Conservation (phyloP, 2,888 invertebrate species). For the Thereva unica region DNA sequence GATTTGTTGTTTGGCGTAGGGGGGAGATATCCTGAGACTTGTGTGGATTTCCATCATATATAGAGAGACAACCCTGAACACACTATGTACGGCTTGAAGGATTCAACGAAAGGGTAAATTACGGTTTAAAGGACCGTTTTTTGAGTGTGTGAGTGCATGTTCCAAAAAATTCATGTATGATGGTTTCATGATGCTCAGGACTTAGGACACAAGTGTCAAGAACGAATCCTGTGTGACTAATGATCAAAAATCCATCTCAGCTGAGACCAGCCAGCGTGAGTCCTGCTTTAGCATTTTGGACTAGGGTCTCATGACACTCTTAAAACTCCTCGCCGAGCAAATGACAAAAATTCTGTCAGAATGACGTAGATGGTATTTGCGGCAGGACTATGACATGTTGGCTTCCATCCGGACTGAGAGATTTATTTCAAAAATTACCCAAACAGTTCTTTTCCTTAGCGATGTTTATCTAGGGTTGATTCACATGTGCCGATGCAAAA, state of each 20-base stretch:
- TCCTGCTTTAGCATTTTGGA: neutral
- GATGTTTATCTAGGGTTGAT: too few species aligned
- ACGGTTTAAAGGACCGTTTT: too few species aligned
- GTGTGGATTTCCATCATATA: too few species aligned
- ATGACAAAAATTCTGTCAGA: constrained; percentile 19
- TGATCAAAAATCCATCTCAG: constrained; percentile 6
- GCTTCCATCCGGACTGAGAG: neutral
- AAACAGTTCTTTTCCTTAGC: neutral
- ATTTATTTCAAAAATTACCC: constrained; percentile 3
- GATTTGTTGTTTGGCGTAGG: neutral
- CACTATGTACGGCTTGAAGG: too few species aligned
- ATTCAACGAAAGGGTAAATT: too few species aligned
- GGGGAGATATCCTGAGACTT: neutral
- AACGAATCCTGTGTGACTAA: constrained; percentile 9
- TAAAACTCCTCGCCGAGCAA: neutral
- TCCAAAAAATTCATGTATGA: constrained; percentile 2
- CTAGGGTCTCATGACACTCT: constrained; percentile 3
- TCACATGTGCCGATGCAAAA: too few species aligned
- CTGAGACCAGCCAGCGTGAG: neutral
- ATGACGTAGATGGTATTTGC: constrained; percentile 1
- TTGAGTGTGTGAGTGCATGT: constrained; percentile 2
- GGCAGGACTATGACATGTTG: constrained; percentile 1
- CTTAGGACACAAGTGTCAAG: neutral
- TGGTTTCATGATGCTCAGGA: neutral
- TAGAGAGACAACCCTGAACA: too few species aligned